Conservation (phyloP, 2,797 vertebrate species). For the Liasis olivaceus region DNA sequence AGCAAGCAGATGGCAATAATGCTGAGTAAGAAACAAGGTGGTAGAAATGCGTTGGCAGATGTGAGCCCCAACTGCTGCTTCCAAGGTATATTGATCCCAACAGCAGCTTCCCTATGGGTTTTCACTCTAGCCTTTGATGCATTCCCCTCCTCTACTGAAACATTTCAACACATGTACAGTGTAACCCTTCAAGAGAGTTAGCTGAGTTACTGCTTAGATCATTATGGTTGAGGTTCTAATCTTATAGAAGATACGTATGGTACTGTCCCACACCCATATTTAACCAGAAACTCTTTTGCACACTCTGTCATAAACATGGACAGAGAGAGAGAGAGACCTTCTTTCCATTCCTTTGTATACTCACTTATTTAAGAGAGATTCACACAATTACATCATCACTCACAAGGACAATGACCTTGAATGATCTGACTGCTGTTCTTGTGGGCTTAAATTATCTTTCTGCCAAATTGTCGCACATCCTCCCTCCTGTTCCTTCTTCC, state of each 20-base stretch:
- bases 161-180: background rate
- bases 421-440: background rate
- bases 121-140: background rate
- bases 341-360: background rate
- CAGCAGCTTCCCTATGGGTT: background rate
- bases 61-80: background rate
- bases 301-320: background rate
- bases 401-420: background rate
- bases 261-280: background rate
- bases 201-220: background rate
- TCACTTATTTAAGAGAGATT: background rate
- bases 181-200: background rate
- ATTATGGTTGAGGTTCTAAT: background rate
- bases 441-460: background rate
- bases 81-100: background rate
- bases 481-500: background rate
- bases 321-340: background rate
- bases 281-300: background rate
- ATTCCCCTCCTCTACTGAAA: background rate
- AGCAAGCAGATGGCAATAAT: background rate
- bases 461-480: background rate
- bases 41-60: background rate
- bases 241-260: background rate
- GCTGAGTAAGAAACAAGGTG: background rate
- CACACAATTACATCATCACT: background rate